Evolutionary conservation across 2,113 vertebrate genomes (phyloP).

Genomic region (Toxostoma redivivum): DNA sequence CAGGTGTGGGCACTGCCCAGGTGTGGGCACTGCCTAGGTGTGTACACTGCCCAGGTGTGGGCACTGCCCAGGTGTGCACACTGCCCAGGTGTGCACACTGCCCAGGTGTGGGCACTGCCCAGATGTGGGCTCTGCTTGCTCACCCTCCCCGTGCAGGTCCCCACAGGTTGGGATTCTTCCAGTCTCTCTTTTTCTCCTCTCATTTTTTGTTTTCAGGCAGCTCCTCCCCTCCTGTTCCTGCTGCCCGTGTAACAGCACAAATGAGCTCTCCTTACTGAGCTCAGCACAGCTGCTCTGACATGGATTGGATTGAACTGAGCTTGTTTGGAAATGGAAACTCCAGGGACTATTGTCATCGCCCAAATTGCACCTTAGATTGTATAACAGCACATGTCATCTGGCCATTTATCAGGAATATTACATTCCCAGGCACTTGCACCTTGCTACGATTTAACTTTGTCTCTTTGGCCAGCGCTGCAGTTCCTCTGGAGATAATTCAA

Average conservation of each 20-base stretch:
- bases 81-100: no score
- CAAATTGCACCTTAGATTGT: slow-evolving; percentile 68
- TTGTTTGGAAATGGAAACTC: slow-evolving; percentile 72
- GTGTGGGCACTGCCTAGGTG: no score
- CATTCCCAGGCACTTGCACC: slow-evolving; percentile 65
- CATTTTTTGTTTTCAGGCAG: slow-evolving; percentile 6
- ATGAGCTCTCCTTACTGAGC: slow-evolving; percentile 58
- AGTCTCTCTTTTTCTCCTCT: background rate
- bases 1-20: no score
- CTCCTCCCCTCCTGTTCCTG: slow-evolving; percentile 31
- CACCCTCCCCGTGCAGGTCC: accelerated
- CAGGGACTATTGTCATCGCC: slow-evolving; percentile 70
- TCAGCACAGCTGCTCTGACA: slow-evolving; percentile 62
- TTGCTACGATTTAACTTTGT: slow-evolving; percentile 66
- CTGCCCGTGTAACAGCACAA: slow-evolving; percentile 36
- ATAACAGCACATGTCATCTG: slow-evolving; percentile 59
- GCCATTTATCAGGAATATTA: slow-evolving; percentile 75
- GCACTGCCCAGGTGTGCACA: background rate
- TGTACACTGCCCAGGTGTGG: background rate
- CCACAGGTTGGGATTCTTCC: background rate
- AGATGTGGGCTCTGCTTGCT: background rate
- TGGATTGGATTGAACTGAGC: slow-evolving; percentile 63
- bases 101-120: background rate
- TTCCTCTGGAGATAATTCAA: slow-evolving; percentile 68
- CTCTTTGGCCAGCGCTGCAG: slow-evolving; percentile 57